These are phyloP conservation scores for Lysiphlebus fabarum DNA, from an alignment of 1,140 invertebrate genomes.

Conservation along the genomic window DNA sequence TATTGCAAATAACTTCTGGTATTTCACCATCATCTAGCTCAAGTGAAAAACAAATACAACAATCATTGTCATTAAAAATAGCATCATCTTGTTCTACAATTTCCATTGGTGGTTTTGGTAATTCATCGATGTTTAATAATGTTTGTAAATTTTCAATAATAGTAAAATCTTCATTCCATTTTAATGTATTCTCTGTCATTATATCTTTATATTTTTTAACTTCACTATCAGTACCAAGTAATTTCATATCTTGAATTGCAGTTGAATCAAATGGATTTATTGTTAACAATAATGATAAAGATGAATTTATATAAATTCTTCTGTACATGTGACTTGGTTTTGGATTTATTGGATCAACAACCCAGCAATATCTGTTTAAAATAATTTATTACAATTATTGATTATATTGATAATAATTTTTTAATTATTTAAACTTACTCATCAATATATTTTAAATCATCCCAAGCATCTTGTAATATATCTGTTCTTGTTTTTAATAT, in stretches of 20 bases:
- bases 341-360: slow-evolving; percentile 44
- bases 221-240: slow-evolving; percentile 44
- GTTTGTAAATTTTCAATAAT: slow-evolving; percentile 42
- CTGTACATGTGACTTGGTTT: slow-evolving; percentile 47
- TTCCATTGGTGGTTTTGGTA: slow-evolving; percentile 32
- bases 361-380: slow-evolving; percentile 40
- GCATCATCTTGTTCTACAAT: slow-evolving; percentile 20
- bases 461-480: slow-evolving; percentile 36
- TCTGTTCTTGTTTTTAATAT: slow-evolving; percentile 32
- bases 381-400: slow-evolving; percentile 22
- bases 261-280: slow-evolving; percentile 38
- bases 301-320: slow-evolving; percentile 42
- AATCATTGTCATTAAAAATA: slow-evolving; percentile 44
- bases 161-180: slow-evolving; percentile 38
- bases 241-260: slow-evolving; percentile 42
- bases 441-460: slow-evolving; percentile 43
- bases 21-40: slow-evolving; percentile 35
- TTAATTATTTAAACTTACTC: slow-evolving; percentile 28
- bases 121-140: slow-evolving; percentile 40
- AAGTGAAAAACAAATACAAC: slow-evolving; percentile 49
- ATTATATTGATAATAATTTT: too few species aligned
- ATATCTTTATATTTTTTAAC: slow-evolving; percentile 36
- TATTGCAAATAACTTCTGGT: slow-evolving; percentile 47
- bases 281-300: slow-evolving; percentile 43
- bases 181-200: slow-evolving; percentile 36